Base-by-base conservation (phyloP, 2,888 invertebrate genomes). In the Xylota sylvarum region DNA sequence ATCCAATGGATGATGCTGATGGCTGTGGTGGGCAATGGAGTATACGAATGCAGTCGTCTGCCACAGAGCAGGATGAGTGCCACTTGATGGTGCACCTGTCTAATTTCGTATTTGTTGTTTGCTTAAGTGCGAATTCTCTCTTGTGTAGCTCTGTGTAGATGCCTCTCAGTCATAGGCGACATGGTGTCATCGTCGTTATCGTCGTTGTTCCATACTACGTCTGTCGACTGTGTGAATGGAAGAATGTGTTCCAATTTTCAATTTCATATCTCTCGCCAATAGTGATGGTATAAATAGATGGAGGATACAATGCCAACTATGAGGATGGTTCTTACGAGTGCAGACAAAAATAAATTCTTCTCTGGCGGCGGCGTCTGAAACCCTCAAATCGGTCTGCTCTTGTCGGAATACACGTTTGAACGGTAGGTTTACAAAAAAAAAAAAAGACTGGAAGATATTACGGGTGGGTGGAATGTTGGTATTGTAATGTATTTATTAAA, bases 11-110 rank as follows among this genome's bases (percentile, higher is more conserved):
- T 64, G 64, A 14, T 9, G 37, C 2, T 35, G 55, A 5, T 19
- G 64, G 14, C 35, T 30, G 17, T 46, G 72, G 62, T 58, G 40
- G 65, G 65, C 58, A 81, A 70, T 78, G 62, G 67, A 78, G 40
- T 40, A 40, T 50, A 56, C 64, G 46, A 17, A 12, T 35, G 32
- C 60, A 46, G 65, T 55, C 35, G 84, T 84, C 80, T 84, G 64
- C n/a, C 40, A 10, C 14, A 50, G 23, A 69, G 43, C 73, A 74
- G 32, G 55, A 70, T 67, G 72, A 77, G 81, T 77, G 65, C 76
- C 81, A 85, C 85, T 85, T 48, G 23, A 19, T 72, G 76, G 70
- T 77, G 70, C 81, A 85, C 85, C 81, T 85, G 85, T 85, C 85
- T 85, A 72, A 81, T 85, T 81, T 85, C 50, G 50, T 76, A 80